Evolutionary conservation across 2,888 invertebrate species (phyloP).

Genomic region (Drosophila siamana): DNA sequence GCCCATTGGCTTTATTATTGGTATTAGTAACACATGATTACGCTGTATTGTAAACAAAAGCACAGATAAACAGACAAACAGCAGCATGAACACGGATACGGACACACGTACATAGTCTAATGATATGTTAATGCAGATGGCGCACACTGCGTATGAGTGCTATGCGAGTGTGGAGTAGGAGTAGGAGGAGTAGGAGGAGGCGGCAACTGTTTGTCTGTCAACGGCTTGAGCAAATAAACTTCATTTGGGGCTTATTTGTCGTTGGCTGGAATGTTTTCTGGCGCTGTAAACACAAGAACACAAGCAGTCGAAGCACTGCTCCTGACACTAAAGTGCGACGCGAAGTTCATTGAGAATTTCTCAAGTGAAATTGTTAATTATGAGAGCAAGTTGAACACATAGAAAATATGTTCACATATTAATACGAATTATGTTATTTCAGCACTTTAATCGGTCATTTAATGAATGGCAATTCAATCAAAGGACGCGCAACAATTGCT

Average conservation of each 20-base stretch:
- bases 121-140: conserved; percentile 78
- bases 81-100: conserved; percentile 28
- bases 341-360: conserved; percentile 55
- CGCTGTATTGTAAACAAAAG: conserved; percentile 77
- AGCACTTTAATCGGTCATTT: conserved; percentile 7
- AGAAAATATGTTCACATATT: not conserved
- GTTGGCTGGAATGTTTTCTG: conserved; percentile 47
- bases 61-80: conserved; percentile 67
- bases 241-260: conserved; percentile 56
- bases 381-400: not conserved
- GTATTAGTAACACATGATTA: conserved; percentile 81
- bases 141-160: conserved; percentile 76
- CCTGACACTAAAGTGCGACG: conserved; percentile 47
- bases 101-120: conserved; percentile 42
- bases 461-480: conserved; percentile 66
- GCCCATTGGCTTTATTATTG: conserved; percentile 77
- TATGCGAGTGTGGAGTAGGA: conserved; percentile 11
- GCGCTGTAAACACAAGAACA: conserved; percentile 50
- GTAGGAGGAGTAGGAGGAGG: conserved; percentile 9
- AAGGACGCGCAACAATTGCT: conserved; percentile 46
- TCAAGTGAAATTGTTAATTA: conserved; percentile 58
- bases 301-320: too few species aligned
- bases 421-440: not conserved
- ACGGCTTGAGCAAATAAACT: conserved; percentile 76
- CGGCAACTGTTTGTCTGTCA: conserved; percentile 74